Conservation (phyloP, 2,888 invertebrate species). For the Drosophila eohydei region DNA sequence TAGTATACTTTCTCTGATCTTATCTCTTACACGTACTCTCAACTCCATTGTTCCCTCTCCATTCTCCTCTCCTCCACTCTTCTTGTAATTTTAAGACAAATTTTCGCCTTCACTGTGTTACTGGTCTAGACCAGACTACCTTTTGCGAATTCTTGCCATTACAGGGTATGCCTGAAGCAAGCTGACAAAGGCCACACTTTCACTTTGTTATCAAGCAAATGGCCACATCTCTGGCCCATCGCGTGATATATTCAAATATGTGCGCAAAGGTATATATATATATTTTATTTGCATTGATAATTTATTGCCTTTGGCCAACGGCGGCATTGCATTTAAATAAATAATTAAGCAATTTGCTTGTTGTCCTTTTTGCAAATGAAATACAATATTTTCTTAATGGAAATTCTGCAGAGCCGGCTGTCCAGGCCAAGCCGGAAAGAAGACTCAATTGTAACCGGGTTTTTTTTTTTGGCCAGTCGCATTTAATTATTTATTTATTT, state of each 20-base stretch:
- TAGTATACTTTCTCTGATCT: too few species aligned
- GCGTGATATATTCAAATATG: slow-evolving; percentile 1
- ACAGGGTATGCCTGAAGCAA: slow-evolving; percentile 20
- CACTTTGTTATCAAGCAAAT: slow-evolving; percentile 66
- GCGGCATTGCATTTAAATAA: slow-evolving; percentile 62
- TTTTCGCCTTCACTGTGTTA: too few species aligned
- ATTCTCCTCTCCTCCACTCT: too few species aligned
- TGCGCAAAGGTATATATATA: not conserved
- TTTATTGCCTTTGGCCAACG: slow-evolving; percentile 54
- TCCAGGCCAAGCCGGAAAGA: slow-evolving; percentile 17
- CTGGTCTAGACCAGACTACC: not conserved
- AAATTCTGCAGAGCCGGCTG: slow-evolving; percentile 42
- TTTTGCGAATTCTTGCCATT: not conserved
- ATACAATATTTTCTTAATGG: slow-evolving; percentile 74
- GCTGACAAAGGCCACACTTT: slow-evolving; percentile 47
- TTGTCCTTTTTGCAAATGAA: slow-evolving; percentile 58
- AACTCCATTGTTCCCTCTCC: too few species aligned
- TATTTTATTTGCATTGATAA: slow-evolving; percentile 56
- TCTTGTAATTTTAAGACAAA: too few species aligned
- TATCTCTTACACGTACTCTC: too few species aligned
- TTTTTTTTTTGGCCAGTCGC: slow-evolving; percentile 36
- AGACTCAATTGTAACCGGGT: slow-evolving; percentile 57
- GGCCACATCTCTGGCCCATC: slow-evolving; percentile 30
- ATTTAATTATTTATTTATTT: slow-evolving; percentile 55
- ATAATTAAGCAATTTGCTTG: slow-evolving; percentile 70